Evolutionary conservation across 2,113 vertebrate genomes (phyloP).

Genomic region (Malurus alboscapulatus): DNA sequence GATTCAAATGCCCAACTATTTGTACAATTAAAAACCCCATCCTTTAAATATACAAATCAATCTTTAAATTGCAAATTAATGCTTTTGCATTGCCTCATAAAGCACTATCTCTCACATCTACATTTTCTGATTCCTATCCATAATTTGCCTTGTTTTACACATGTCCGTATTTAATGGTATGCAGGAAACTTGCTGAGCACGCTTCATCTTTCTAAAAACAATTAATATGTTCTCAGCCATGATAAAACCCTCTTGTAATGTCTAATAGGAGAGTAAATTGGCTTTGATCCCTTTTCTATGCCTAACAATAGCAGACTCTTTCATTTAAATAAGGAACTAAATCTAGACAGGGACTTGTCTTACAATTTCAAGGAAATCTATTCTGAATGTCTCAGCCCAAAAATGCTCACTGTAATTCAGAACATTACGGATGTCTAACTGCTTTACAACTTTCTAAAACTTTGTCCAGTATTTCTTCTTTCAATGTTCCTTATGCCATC

Average conservation of each 20-base stretch:
- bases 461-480: not conserved
- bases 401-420: not conserved
- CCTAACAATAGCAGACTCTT: not conserved
- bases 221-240: not conserved
- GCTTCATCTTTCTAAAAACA: constrained; percentile 16
- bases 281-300: constrained; percentile 21
- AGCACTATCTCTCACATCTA: not conserved
- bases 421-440: not conserved
- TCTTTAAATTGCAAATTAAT: constrained; percentile 1
- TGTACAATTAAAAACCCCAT: not conserved
- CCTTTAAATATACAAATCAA: not conserved
- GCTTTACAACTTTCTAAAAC: not conserved
- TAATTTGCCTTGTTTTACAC: not conserved
- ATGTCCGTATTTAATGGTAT: not conserved
- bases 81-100: not conserved
- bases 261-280: constrained; percentile 3
- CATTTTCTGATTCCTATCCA: not conserved
- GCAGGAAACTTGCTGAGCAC: not conserved
- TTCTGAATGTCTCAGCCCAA: not conserved
- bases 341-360: not conserved
- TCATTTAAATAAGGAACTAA: constrained; percentile 14
- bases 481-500: not conserved
- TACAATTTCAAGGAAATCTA: not conserved
- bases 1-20: not conserved
- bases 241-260: constrained; percentile 19